Base-by-base conservation (phyloP, 2,888 invertebrate species). In the Limnephilus lunatus region DNA sequence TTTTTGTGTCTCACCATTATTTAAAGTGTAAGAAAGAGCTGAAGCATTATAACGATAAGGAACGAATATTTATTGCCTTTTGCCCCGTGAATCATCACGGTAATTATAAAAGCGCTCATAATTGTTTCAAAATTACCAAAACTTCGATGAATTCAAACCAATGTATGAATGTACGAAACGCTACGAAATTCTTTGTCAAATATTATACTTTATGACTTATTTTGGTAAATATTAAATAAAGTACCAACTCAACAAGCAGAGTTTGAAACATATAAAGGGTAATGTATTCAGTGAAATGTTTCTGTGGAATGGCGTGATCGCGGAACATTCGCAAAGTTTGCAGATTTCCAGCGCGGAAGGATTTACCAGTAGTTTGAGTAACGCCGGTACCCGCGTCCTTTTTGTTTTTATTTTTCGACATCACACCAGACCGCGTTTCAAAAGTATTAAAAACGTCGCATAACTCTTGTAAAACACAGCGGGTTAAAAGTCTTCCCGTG, bases 401-500 rank as follows among this genome's bases (percentile, higher is more conserved):
- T 82, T 32, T 82, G 82, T 32, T 32, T 32, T 82, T 31, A 82
- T 82, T 68, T 68, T 68, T 68, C 68, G 68, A 9, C 68, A n/a
- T 68, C 68, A n/a, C 68, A 68, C 31, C 39, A 39, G n/a, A 44
- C 86, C 86, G n/a, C 35, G n/a, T 83, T 83, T 83, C 19, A 35
- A 83, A 83, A 83, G 83, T 25, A 39, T 86, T n/a, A 30, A 86
- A 86, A 44, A 44, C n/a, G 25, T 68, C 68, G 39, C 86, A 86
- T 86, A 44, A 25, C 30, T n/a, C 86, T 44, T 44, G 25, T 32
- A 87, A 53, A 87, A 87, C 87, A 87, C 30, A 68, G 30, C 30
- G 68, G 53, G 48, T 87, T 87, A 31, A 87, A 87, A 87, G 87
- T 87, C 31, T 53, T 87, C 68, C 68, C 87, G 30, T 53, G 87